Base-by-base conservation (phyloP, 2,888 invertebrate species). In the Drosophila niveifrons region DNA sequence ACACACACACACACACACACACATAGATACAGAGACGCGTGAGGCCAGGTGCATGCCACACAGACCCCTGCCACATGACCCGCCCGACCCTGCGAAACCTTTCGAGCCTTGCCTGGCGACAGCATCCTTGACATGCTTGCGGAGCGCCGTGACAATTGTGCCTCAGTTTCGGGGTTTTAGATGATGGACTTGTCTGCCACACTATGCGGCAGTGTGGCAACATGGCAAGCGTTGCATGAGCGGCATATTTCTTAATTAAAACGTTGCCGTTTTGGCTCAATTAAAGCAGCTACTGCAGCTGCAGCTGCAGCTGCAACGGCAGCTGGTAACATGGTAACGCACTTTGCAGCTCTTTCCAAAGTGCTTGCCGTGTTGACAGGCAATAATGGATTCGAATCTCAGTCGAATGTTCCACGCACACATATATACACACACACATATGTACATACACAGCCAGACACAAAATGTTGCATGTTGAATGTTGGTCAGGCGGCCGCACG, bases 61-160 rank as follows among this genome's bases (percentile, higher is more conserved):
- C 15, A 9, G 52, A 69, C 55, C 48, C 29, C 48, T 46, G 53
- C 2, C n/a, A n/a, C n/a, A n/a, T n/a, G n/a, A n/a, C n/a, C n/a
- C n/a, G n/a, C n/a, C 1, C 46, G 51, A 39, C 65, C 63, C 15
- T 6, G 39, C 39, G 8, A 41, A 43, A 43, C 59, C 50, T 62
- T 62, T 56, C 61, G 50, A 77, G 69, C 36, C 31, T 10, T n/a
- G n/a, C 36, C 80, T 72, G 75, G 43, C 84, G 71, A 87, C 82
- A 73, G 47, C 78, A 83, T 87, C 82, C 82, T 83, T 83, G 82
- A 83, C 82, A 83, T 76, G 82, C 85, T 83, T 83, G 88, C 56
- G 76, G 79, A 72, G 56, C 63, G 76, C 68, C 72, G 72, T 87
- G 85, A 83, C 82, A 83, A 83, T 87, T 84, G 86, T 56, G 78